phyloP scores from a whole-genome alignment of 2,888 invertebrate species.

The Pteria penguin region DNA sequence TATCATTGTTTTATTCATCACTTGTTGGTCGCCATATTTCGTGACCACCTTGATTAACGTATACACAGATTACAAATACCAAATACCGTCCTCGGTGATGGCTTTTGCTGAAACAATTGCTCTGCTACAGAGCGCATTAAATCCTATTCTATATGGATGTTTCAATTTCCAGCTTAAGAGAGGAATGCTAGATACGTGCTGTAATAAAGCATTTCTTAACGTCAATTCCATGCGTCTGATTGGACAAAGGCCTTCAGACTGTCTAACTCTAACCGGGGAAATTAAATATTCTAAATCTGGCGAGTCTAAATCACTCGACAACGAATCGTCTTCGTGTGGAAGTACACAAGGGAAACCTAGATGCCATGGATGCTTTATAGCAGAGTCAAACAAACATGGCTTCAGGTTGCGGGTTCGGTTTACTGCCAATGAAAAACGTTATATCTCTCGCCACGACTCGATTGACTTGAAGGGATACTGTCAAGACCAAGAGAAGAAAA shows the following conservation, averaged over 20 bases:
- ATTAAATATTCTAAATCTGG: conserved; percentile 1
- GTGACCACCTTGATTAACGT: conserved; percentile 80
- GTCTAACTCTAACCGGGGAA: not conserved
- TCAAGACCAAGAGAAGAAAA: not conserved
- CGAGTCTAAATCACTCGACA: not conserved
- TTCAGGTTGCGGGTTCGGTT: conserved; percentile 69
- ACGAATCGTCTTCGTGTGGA: conserved; percentile 54
- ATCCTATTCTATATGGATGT: conserved; percentile 80
- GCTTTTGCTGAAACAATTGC: conserved; percentile 79
- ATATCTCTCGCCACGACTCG: conserved; percentile 42
- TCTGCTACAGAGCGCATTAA: conserved; percentile 79
- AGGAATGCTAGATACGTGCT: conserved; percentile 67
- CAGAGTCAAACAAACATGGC: conserved; percentile 72
- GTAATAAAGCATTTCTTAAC: conserved; percentile 59
- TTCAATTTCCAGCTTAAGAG: conserved; percentile 78
- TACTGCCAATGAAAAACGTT: conserved; percentile 59
- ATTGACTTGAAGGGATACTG: not conserved
- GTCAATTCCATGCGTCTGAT: too few species aligned
- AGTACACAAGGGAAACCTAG: conserved; percentile 47
- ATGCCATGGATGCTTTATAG: conserved; percentile 55
- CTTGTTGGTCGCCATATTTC: conserved; percentile 81
- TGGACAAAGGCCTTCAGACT: too few species aligned
- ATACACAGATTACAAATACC: conserved; percentile 77
- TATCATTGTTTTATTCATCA: conserved; percentile 80
- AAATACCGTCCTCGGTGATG: conserved; percentile 73